Base-by-base conservation (phyloP, 2,113 vertebrate genomes). In the Entelurus aequoreus region DNA sequence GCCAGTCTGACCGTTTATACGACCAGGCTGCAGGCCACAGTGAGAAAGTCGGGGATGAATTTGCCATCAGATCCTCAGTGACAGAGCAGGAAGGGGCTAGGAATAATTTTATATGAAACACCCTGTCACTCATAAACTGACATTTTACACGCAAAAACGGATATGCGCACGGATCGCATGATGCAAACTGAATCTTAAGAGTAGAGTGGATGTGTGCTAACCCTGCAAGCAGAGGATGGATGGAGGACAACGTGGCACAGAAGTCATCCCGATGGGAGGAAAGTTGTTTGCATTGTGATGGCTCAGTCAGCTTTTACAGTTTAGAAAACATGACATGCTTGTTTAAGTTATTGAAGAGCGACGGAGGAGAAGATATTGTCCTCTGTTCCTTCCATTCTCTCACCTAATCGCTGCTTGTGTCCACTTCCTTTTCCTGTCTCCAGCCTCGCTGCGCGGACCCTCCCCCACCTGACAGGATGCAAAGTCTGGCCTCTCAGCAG, bases 341-440 rank as follows among this genome's bases (percentile, higher is more conserved):
- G 77, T 82, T 88, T 77, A 77, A 77, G 76, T 84, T 66, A 82
- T 66, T 53, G 77, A 80, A 72, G 65, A 56, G 68, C 74, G 77
- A 80, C 50, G 52, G 66, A 54, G 67, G 74, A 80, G 77, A 46
- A 78, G 78, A 88, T 80, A 84, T 87, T 86, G 85, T 88, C n/a
- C 74, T 77, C 60, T 69, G 81, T 89, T 84, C 81, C 82, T 86
- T 79, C 77, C 72, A 78, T 84, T 81, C 85, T 86, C 83, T 85
- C 83, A 81, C 83, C 86, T 76, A 83, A 79, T 84, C 75, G 28
- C 82, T 81, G 81, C 75, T 82, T 50, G 72, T 88, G 85, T 87
- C 72, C 86, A 81, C 84, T 89, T 90, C 88, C 90, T 79, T 86
- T 90, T 92, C 89, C 90, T 89, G 86, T 87, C 83, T 81, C 82